Evolutionary conservation across 2,113 vertebrate species (phyloP).

Genomic region (Condylura cristata): DNA sequence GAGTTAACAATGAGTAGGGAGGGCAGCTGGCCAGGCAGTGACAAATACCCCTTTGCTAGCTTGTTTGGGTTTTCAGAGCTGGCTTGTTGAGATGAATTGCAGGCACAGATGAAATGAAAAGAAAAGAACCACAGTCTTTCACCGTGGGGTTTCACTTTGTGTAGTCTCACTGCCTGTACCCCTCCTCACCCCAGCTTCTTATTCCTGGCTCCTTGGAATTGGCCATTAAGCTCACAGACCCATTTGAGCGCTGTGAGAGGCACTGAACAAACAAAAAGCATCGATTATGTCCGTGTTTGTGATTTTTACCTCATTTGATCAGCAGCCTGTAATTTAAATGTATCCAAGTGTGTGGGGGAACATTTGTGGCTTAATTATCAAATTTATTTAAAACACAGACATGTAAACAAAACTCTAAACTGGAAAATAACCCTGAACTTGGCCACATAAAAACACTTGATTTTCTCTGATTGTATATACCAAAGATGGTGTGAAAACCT

Average conservation of each 20-base stretch:
- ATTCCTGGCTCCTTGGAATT: slow-evolving; percentile 7
- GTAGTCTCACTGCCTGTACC: not conserved
- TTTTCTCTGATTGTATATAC: not conserved
- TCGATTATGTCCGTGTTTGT: not conserved
- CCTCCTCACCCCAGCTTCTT: not conserved
- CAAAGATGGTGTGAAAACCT: not conserved
- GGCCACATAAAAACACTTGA: not conserved
- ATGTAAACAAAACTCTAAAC: slow-evolving; percentile 37
- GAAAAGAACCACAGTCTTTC: slow-evolving; percentile 34
- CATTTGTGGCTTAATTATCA: slow-evolving; percentile 58
- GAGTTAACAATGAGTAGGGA: not conserved
- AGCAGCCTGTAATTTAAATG: slow-evolving; percentile 62
- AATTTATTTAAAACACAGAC: slow-evolving; percentile 54
- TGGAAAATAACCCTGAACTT: slow-evolving; percentile 39
- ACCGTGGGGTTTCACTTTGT: not conserved
- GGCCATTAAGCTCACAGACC: slow-evolving; percentile 43
- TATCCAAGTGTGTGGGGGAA: slow-evolving; percentile 43
- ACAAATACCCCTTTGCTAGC: not conserved
- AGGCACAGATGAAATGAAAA: not conserved
- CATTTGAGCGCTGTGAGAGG: not conserved
- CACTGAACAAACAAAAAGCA: slow-evolving; percentile 6
- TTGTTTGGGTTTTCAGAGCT: slow-evolving; percentile 50
- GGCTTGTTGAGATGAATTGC: slow-evolving; percentile 5
- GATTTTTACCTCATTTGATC: slow-evolving; percentile 58
- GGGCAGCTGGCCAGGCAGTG: not conserved